Evolutionary conservation across 2,888 invertebrate genomes (phyloP).

Genomic region (Yponomeuta malinellus): DNA sequence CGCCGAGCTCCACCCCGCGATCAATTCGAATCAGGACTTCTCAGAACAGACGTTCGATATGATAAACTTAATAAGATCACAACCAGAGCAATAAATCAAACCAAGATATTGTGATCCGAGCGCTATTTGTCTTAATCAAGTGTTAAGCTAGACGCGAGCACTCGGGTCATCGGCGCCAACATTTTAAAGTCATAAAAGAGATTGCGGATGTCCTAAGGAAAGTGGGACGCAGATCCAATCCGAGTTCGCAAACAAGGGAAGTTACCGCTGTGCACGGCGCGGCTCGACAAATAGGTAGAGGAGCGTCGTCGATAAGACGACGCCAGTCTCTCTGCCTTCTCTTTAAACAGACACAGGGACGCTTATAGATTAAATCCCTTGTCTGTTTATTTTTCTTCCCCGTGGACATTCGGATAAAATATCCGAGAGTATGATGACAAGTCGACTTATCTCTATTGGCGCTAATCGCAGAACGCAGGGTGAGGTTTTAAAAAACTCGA

Average conservation of each 20-base stretch:
- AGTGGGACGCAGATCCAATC: conserved; percentile 73
- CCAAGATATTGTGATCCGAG: conserved; percentile 22
- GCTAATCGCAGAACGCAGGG: conserved; percentile 52
- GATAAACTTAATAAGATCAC: conserved; percentile 23
- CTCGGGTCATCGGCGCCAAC: conserved; percentile 46
- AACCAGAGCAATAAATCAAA: conserved; percentile 1
- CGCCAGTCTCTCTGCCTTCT: conserved; percentile 59
- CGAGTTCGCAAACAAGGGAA: conserved; percentile 74
- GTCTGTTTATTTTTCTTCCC: conserved; percentile 62
- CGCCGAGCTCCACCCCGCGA: conserved; percentile 44
- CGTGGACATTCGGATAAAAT: conserved; percentile 48
- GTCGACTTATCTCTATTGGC: conserved; percentile 54
- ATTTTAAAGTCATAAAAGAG: conserved; percentile 71
- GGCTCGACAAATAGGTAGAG: conserved; percentile 54
- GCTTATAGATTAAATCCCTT: conserved; percentile 66
- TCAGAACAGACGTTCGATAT: conserved; percentile 29
- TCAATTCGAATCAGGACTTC: conserved; percentile 35
- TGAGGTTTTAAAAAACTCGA: conserved; percentile 53
- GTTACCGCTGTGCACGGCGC: conserved; percentile 48
- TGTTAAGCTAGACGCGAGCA: conserved; percentile 31
- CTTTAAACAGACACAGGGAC: conserved; percentile 69
- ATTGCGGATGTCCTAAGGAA: conserved; percentile 67
- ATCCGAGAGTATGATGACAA: conserved; percentile 54
- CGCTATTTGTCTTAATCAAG: conserved; percentile 33
- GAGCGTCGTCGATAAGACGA: conserved; percentile 66